Evolutionary conservation across 2,888 invertebrate genomes (phyloP).

Genomic region (Cosmorhoe ocellata): DNA sequence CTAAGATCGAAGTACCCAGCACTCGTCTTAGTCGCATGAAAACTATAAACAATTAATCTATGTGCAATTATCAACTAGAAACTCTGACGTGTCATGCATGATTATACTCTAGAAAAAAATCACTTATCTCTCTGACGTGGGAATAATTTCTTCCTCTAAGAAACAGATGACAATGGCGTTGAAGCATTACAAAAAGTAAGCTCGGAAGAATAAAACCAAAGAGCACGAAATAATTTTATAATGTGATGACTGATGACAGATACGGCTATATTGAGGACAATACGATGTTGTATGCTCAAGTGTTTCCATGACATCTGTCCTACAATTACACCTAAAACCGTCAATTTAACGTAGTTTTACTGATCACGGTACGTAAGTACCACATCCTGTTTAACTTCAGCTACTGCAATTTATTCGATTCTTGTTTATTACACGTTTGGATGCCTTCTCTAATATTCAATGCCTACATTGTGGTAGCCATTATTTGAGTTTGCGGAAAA

Average conservation of each 20-base stretch:
- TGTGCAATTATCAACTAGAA: conserved; percentile 9
- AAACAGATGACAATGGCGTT: neutral
- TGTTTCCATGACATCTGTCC: conserved; percentile 37
- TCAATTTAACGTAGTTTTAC: conserved; percentile 54
- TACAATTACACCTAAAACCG: conserved; percentile 52
- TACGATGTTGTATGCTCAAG: no score
- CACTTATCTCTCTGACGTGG: conserved; percentile 3
- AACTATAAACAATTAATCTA: conserved; percentile 13
- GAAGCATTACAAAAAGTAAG: neutral
- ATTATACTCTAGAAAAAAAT: conserved; percentile 10
- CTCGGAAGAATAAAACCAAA: neutral
- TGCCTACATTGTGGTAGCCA: neutral
- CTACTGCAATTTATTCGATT: conserved; percentile 42
- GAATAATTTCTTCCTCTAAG: conserved; percentile 8
- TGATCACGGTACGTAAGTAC: conserved; percentile 59
- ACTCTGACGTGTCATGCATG: conserved; percentile 2
- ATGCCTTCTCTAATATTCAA: conserved; percentile 23
- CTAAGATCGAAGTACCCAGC: no score
- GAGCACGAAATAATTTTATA: no score
- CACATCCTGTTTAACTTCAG: conserved; percentile 58
- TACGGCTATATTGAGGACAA: no score
- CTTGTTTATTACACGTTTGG: conserved; percentile 37
- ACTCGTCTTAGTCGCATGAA: conserved; percentile 2
- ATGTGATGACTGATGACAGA: no score
- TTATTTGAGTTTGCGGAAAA: neutral